Conservation (phyloP, 2,888 invertebrate genomes). For the Dynastes hyllus region DNA sequence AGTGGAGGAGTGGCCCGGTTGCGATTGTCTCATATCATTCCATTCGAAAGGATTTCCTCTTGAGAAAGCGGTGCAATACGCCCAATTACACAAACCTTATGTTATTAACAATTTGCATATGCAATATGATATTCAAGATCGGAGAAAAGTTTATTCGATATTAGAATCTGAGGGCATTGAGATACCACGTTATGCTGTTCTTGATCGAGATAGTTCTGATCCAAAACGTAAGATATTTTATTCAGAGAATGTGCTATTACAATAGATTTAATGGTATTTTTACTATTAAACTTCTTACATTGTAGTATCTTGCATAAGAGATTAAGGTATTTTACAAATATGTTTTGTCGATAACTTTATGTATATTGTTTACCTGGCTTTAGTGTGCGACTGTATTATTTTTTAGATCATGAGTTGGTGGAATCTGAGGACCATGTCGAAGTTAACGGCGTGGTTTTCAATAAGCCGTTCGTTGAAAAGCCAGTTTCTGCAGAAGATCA, state of each 20-base stretch:
- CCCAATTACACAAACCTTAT: constrained; percentile 93
- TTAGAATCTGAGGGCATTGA: constrained; percentile 96
- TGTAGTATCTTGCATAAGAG: not conserved
- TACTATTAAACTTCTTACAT: not conserved
- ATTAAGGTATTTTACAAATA: too few species aligned
- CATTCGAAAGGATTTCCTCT: constrained; percentile 99
- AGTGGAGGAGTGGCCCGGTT: constrained; percentile 98
- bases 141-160: constrained; percentile 95
- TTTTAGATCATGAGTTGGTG: constrained; percentile 88
- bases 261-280: not conserved
- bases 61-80: constrained; percentile 98
- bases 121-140: constrained; percentile 98
- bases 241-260: constrained; percentile 57
- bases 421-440: constrained; percentile 98
- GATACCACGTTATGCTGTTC: constrained; percentile 97
- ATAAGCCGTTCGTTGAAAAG: constrained; percentile 99
- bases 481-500: constrained; percentile 99
- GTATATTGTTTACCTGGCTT: too few species aligned
- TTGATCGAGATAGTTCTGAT: constrained; percentile 94
- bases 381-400: too few species aligned
- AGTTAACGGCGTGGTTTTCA: constrained; percentile 95
- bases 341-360: too few species aligned
- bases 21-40: constrained; percentile 98
- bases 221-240: constrained; percentile 82
- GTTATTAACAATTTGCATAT: constrained; percentile 98